Conservation (phyloP, 2,797 vertebrate species). For the Lophius americanus region DNA sequence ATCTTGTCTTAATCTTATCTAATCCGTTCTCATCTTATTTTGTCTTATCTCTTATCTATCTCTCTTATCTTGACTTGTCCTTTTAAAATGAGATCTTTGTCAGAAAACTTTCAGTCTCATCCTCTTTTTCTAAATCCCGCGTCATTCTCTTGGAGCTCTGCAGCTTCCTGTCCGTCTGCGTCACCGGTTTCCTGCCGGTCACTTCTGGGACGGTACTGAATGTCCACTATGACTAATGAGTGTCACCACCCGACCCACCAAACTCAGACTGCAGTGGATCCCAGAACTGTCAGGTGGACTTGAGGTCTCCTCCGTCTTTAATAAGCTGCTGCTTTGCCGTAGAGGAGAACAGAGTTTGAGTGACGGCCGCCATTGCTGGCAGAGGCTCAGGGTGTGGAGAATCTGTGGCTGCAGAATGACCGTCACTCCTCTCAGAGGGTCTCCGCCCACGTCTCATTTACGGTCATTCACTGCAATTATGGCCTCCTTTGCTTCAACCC, state of each 20-base stretch:
- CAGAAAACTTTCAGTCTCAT: background rate
- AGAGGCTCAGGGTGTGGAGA: background rate
- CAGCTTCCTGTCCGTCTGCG: conserved; percentile 15
- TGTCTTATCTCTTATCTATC: no score
- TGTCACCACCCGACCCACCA: background rate
- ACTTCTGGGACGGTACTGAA: background rate
- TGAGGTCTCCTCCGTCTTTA: background rate
- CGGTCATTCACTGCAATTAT: no score
- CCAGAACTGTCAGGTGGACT: conserved; percentile 24
- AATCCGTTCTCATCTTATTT: no score
- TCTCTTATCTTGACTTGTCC: no score
- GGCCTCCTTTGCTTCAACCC: no score
- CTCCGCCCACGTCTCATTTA: background rate
- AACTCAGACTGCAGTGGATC: conserved; percentile 15
- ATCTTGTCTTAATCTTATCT: no score
- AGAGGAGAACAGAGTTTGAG: background rate
- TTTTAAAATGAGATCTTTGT: background rate
- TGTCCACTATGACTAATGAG: conserved; percentile 31
- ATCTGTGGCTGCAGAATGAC: conserved; percentile 6
- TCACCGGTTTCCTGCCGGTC: conserved; percentile 5
- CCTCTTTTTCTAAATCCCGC: no score
- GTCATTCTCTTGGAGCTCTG: background rate
- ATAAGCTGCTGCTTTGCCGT: conserved; percentile 3
- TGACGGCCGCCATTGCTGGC: background rate
- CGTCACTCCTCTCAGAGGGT: background rate